Base-by-base conservation (phyloP, 2,888 invertebrate species). In the Proisotoma minuta region DNA sequence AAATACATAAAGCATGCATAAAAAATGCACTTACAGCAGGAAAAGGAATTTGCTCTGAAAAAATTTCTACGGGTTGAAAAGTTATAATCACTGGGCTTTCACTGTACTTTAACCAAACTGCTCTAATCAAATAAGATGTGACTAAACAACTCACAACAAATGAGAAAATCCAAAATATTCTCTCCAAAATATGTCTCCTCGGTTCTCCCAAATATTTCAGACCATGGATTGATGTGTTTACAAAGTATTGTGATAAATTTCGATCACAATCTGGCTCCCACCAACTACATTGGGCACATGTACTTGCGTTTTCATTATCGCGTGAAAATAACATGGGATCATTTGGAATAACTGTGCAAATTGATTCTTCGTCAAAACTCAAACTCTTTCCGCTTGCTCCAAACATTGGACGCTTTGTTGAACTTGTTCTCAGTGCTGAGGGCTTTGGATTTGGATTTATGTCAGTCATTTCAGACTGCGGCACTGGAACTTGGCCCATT, bases 21-120 rank as follows among this genome's bases (percentile, higher is more conserved):
- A n/a, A n/a, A n/a, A n/a, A n/a, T n/a, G n/a, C n/a, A n/a, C 15
- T 34, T 10, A 8, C 15, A 12, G 69, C 71, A 10, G 71, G 69
- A 61, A 67, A 72, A 10, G 71, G 69, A 2, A 72, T 53, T n/a
- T 66, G 64, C 23, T 60, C 56, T 22, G 66, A 64, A 24, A 60
- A 57, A 8, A 62, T 65, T 50, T 72, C 70, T n/a, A 64, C 50
- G 3, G 70, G 58, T 34, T 66, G 65, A 58, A 72, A 71, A 0
- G 69, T 63, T 0, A 72, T 65, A 18, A 72, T 60, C 20, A 72
- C 68, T 1, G 72, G 72, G 52, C 58, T 72, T 12, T 59, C 51
- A 20, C 56, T 57, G 47, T 66, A 71, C 39, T 68, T 69, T 18
- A 64, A 22, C 34, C 63, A 63, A 12, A 71, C 60, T 3, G 65